These are phyloP conservation scores for Psylliodes chrysocephalus DNA, from an alignment of 2,888 invertebrate species.

Conservation along the genomic window DNA sequence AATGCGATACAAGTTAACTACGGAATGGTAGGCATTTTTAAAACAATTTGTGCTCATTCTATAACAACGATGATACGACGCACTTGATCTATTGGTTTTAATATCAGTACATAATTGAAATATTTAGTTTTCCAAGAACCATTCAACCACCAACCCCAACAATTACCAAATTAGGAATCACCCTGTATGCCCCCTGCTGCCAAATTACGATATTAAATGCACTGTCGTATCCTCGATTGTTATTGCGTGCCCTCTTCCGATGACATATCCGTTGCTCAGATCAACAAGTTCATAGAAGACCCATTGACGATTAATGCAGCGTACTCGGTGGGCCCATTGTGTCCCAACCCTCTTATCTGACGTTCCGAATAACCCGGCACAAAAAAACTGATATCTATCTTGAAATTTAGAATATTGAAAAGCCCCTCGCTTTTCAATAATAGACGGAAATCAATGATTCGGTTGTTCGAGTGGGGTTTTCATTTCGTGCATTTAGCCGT, in stretches of 20 bases:
- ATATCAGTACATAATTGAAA: no score
- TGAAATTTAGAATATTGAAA: conserved; percentile 35
- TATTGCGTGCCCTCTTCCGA: conserved; percentile 46
- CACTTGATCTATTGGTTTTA: no score
- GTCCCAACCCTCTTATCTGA: conserved; percentile 42
- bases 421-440: conserved; percentile 28
- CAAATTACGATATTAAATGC: conserved; percentile 61
- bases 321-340: conserved; percentile 56
- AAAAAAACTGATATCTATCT: conserved; percentile 54
- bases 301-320: conserved; percentile 59
- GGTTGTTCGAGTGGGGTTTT: not conserved
- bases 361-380: conserved; percentile 51
- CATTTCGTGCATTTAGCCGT: no score
- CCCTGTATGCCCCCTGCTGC: conserved; percentile 45
- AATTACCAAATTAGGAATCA: conserved; percentile 8
- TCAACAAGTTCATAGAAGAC: conserved; percentile 59
- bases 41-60: no score
- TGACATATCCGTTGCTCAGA: conserved; percentile 60
- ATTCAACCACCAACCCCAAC: not conserved
- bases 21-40: no score
- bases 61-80: no score
- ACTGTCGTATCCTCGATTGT: conserved; percentile 50
- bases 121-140: no score
- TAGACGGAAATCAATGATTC: not conserved
- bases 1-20: no score